A percentile compares a stretch with the other conserved stretches of the same genome.
phyloP scores from a whole-genome alignment of 1,140 invertebrate species.

The Drosophila mayri region DNA sequence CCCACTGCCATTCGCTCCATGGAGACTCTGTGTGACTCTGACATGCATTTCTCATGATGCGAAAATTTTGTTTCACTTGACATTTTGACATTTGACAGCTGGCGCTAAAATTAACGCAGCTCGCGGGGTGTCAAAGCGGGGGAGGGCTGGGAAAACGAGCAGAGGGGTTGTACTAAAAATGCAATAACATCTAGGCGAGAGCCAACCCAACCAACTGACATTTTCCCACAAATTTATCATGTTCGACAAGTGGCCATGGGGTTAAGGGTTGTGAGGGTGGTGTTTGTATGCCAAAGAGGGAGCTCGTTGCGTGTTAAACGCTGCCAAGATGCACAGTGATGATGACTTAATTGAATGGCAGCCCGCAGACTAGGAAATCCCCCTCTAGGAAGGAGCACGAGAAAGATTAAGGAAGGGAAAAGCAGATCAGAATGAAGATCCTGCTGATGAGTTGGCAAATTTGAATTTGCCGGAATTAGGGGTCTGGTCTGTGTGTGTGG shows the following conservation, averaged over 20 bases:
- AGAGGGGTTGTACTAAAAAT: constrained; percentile 52
- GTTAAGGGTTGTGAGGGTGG: constrained; percentile 7
- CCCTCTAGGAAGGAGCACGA: background rate
- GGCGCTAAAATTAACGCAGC: constrained; percentile 75
- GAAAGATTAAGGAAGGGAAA: constrained; percentile 4
- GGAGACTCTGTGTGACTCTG: constrained; percentile 47
- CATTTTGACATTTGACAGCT: constrained; percentile 81
- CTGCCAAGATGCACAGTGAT: constrained; percentile 34
- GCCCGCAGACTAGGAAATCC: constrained; percentile 24
- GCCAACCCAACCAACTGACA: constrained; percentile 41
- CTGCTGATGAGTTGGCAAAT: constrained; percentile 39
- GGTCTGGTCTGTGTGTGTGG: background rate
- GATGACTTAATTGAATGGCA: constrained; percentile 63
- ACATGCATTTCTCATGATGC: constrained; percentile 79
- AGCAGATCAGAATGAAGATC: constrained; percentile 27
- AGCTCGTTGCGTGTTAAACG: constrained; percentile 33
- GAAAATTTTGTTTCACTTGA: constrained; percentile 78
- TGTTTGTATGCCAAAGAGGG: background rate
- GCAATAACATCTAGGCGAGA: constrained; percentile 51
- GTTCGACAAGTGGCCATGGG: constrained; percentile 65
- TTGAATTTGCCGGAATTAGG: constrained; percentile 30
- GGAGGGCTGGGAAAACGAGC: background rate
- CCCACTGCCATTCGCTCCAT: constrained; percentile 24
- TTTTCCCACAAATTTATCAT: constrained; percentile 73
- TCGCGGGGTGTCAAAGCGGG: background rate